Evolutionary conservation across 2,888 invertebrate genomes (phyloP).

Genomic region (Oscheius sp.): DNA sequence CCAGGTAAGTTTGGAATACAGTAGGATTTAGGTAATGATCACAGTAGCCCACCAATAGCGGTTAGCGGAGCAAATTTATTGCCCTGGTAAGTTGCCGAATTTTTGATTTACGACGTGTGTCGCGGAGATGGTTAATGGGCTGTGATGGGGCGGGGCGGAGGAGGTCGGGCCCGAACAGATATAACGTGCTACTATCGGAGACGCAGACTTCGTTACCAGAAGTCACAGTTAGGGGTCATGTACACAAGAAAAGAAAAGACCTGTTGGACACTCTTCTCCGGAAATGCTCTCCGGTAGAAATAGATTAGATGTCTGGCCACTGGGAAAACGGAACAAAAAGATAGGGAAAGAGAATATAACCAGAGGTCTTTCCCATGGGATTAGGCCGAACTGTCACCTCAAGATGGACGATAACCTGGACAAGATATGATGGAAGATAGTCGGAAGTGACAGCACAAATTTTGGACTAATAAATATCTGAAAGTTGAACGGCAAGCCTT

Average conservation of each 20-base stretch:
- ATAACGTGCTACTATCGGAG: conserved; percentile 18
- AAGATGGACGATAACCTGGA: conserved; percentile 7
- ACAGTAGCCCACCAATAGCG: conserved; percentile 30
- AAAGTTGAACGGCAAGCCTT: conserved; percentile 8
- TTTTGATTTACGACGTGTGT: conserved; percentile 58
- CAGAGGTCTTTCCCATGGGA: conserved; percentile 16
- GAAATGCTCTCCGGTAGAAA: neutral
- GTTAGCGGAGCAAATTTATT: conserved; percentile 48
- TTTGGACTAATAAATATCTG: neutral
- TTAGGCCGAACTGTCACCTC: conserved; percentile 19
- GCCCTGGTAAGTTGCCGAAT: conserved; percentile 50
- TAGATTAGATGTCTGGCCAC: conserved; percentile 11
- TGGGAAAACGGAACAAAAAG: neutral
- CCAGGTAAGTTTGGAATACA: conserved; percentile 8
- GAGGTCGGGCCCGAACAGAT: conserved; percentile 26
- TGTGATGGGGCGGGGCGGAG: conserved; percentile 21
- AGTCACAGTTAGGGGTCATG: conserved; percentile 29
- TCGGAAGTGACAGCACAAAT: conserved; percentile 5
- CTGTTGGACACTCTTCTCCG: too few relatives aligned
- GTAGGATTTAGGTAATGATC: neutral
- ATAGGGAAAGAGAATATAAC: too few relatives aligned
- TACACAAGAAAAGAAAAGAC: conserved; percentile 22
- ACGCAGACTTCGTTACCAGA: conserved; percentile 28
- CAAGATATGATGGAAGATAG: conserved; percentile 21
- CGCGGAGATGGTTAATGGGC: conserved; percentile 32